Evolutionary conservation across 2,113 vertebrate genomes (phyloP).

Genomic region (Atractosteus spatula): DNA sequence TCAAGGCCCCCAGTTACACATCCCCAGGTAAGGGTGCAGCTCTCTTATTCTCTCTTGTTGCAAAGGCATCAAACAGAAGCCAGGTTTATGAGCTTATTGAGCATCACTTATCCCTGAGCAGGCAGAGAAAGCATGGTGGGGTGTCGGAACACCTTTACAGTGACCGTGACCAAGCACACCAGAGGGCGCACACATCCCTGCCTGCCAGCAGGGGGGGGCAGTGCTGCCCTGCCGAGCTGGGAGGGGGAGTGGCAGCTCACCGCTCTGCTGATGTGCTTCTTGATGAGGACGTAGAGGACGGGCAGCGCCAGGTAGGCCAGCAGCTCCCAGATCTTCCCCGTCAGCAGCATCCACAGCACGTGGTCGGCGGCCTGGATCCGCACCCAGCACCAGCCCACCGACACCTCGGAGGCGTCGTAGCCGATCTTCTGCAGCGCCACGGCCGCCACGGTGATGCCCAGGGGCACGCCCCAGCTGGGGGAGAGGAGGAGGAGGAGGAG

Average conservation of each 20-base stretch:
- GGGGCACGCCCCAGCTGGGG: conserved; percentile 85
- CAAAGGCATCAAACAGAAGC: no score
- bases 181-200: neutral
- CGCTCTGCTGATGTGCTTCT: conserved; percentile 83
- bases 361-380: conserved; percentile 71
- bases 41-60: no score
- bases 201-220: neutral
- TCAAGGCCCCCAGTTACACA: no score
- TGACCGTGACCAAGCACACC: no score
- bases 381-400: conserved; percentile 97
- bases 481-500: conserved; percentile 6
- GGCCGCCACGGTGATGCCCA: conserved; percentile 76
- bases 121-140: no score
- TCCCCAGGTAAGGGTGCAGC: no score
- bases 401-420: conserved; percentile 89
- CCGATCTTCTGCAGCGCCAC: conserved; percentile 86
- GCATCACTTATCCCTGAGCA: no score
- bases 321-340: conserved; percentile 91
- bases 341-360: conserved; percentile 89
- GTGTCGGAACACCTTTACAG: no score
- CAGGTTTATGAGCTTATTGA: no score
- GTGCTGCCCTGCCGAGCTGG: neutral
- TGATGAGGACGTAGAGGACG: conserved; percentile 84
- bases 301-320: conserved; percentile 86
- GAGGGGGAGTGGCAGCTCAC: conserved; percentile 56